Conservation (phyloP, 2,113 vertebrate species). For the Cheilinus undulatus region DNA sequence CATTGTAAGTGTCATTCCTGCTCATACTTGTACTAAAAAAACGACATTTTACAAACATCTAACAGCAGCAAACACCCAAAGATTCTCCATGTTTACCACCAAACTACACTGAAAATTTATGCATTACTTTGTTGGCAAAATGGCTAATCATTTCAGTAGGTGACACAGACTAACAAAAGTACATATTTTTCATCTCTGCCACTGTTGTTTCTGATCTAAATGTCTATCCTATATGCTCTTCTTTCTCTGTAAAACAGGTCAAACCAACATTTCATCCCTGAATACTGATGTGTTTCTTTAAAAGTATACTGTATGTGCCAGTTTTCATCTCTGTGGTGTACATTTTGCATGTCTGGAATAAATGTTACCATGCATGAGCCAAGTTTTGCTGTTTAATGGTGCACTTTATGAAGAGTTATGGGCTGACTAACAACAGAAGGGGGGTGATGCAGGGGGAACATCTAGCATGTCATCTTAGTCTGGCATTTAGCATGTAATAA, state of each 20-base stretch:
- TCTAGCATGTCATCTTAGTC: not conserved
- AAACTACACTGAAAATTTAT: not conserved
- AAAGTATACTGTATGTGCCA: slow-evolving; percentile 72
- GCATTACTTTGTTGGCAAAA: slow-evolving; percentile 3
- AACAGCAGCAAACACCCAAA: slow-evolving; percentile 71
- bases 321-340: slow-evolving; percentile 85
- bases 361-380: slow-evolving; percentile 88
- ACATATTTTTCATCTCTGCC: slow-evolving; percentile 1
- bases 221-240: slow-evolving; percentile 21
- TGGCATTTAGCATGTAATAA: no score
- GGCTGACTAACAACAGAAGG: no score
- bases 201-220: slow-evolving; percentile 17
- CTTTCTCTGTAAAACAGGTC: slow-evolving; percentile 62
- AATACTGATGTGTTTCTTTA: slow-evolving; percentile 39
- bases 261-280: slow-evolving; percentile 36
- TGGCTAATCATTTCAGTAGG: not conserved
- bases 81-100: slow-evolving; percentile 44
- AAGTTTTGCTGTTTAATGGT: slow-evolving; percentile 48
- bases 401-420: not conserved
- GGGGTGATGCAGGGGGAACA: no score
- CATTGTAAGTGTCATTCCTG: slow-evolving; percentile 34
- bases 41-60: slow-evolving; percentile 11
- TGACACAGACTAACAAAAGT: not conserved
- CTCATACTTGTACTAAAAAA: not conserved
- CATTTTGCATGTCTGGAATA: slow-evolving; percentile 95